phyloP scores from a whole-genome alignment of 2,113 vertebrate species.

The Barbus barbus region DNA sequence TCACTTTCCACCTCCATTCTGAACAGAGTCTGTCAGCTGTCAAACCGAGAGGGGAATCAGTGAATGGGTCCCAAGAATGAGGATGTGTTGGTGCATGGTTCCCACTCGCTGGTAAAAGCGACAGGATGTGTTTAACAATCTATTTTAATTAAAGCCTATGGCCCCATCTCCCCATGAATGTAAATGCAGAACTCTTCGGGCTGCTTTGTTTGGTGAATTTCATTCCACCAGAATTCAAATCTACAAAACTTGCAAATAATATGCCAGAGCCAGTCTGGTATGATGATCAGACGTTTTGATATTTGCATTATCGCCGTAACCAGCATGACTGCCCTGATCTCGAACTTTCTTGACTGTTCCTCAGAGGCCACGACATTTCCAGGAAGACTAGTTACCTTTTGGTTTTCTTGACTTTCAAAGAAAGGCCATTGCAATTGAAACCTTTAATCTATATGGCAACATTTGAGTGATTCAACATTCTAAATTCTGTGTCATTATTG shows the following conservation, averaged over 20 bases:
- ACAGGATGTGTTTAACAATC: not conserved
- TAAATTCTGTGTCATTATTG: not conserved
- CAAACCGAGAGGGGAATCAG: slow-evolving; percentile 9
- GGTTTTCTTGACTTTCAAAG: slow-evolving; percentile 9
- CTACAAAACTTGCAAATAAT: not conserved
- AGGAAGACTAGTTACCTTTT: slow-evolving; percentile 7
- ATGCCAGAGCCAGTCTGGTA: not conserved
- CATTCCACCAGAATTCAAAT: slow-evolving; percentile 22
- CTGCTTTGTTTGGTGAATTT: slow-evolving; percentile 1
- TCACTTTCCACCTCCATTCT: slow-evolving; percentile 2
- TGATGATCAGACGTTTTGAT: slow-evolving; percentile 3
- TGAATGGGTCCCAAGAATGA: not conserved
- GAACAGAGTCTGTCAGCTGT: slow-evolving; percentile 1
- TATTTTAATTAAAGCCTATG: not conserved
- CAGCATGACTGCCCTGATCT: not conserved
- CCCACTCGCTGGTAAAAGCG: not conserved
- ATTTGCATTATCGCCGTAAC: slow-evolving; percentile 22
- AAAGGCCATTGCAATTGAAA: slow-evolving; percentile 27
- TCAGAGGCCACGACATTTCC: slow-evolving; percentile 24
- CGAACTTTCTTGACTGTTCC: not conserved
- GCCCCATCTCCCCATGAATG: slow-evolving; percentile 27
- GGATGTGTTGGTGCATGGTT: not conserved
- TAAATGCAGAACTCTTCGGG: not conserved
- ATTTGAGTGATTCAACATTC: not conserved
- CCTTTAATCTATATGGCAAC: slow-evolving; percentile 10